These are phyloP conservation scores for Megaptera novaeangliae DNA, from an alignment of 2,113 vertebrate genomes.

Conservation along the genomic window DNA sequence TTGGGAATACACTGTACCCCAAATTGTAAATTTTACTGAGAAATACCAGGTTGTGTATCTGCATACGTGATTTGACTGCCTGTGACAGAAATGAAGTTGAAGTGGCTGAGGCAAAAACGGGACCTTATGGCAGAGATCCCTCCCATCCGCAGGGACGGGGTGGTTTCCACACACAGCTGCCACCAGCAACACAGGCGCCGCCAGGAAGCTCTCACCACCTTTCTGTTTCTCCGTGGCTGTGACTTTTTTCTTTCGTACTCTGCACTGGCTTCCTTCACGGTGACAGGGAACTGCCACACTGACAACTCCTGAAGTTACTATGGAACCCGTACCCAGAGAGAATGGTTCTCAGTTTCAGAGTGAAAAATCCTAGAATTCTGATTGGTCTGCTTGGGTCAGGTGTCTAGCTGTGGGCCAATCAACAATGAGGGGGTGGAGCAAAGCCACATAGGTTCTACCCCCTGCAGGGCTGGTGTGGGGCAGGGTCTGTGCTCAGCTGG, in stretches of 20 bases:
- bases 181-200: fast-evolving
- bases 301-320: background rate
- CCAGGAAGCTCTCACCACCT: background rate
- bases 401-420: background rate
- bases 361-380: background rate
- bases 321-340: background rate
- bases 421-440: background rate
- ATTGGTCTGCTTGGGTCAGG: background rate
- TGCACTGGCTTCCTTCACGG: background rate
- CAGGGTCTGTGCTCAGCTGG: background rate
- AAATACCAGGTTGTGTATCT: background rate
- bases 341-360: background rate
- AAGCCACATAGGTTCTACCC: fast-evolving
- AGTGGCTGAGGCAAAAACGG: background rate
- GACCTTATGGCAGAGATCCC: background rate
- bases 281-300: background rate
- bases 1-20: background rate
- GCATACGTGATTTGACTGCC: background rate
- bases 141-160: background rate
- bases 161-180: background rate
- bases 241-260: background rate
- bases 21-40: background rate
- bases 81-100: background rate
- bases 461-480: background rate
- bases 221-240: background rate